phyloP scores from a whole-genome alignment of 2,113 vertebrate genomes.

The Zeus faber region DNA sequence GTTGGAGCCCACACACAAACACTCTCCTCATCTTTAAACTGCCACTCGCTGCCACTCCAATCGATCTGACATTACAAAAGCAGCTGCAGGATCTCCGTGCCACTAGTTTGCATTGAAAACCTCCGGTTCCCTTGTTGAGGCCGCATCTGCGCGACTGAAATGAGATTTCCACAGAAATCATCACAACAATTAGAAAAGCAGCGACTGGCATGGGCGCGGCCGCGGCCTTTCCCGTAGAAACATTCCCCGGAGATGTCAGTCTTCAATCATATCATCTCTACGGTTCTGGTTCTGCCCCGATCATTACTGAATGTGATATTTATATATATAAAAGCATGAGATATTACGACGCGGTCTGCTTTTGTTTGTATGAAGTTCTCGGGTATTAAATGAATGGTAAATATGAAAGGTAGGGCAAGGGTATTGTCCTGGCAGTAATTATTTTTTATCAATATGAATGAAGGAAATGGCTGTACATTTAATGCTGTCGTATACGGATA shows the following conservation, averaged over 20 bases:
- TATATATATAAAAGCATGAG: conserved; percentile 67
- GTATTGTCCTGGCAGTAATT: conserved; percentile 39
- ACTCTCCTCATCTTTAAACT: not conserved
- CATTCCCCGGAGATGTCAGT: too few relatives aligned
- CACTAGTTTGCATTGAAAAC: conserved; percentile 39
- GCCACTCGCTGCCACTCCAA: conserved; percentile 10
- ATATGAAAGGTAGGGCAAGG: conserved; percentile 40
- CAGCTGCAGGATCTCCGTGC: conserved; percentile 49
- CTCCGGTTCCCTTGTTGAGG: conserved; percentile 37
- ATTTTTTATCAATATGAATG: conserved; percentile 51
- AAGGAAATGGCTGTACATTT: conserved; percentile 56
- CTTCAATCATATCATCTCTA: too few relatives aligned
- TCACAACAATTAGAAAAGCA: too few relatives aligned
- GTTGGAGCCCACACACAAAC: too few relatives aligned
- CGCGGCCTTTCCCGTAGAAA: too few relatives aligned
- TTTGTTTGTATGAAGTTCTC: conserved; percentile 54
- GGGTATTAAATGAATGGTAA: conserved; percentile 55
- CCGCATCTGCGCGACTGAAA: conserved; percentile 30
- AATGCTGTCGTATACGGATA: conserved; percentile 53
- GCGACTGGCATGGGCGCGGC: too few relatives aligned
- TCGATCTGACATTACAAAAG: conserved; percentile 35
- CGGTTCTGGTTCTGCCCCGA: too few relatives aligned
- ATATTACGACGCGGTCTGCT: conserved; percentile 57
- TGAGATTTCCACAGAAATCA: too few relatives aligned
- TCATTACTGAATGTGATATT: conserved; percentile 61